Conservation (phyloP, 2,113 vertebrate genomes). For the Meles meles region DNA sequence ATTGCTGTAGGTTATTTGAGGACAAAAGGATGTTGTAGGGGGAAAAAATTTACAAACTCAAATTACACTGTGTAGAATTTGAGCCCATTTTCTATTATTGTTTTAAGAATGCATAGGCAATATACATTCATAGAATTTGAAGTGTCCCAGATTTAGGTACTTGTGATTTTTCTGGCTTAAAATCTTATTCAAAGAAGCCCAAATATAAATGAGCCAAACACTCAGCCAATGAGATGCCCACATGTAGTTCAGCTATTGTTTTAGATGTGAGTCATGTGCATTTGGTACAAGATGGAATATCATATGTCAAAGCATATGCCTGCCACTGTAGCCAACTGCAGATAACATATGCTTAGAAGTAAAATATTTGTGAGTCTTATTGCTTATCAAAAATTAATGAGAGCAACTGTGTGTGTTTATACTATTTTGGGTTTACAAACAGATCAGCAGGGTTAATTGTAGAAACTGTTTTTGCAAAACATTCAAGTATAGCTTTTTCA, state of each 20-base stretch:
- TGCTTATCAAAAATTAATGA: constrained; percentile 81
- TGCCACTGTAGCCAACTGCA: constrained; percentile 67
- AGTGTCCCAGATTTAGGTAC: not conserved
- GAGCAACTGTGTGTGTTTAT: constrained; percentile 78
- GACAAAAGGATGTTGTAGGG: not conserved
- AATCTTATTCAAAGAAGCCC: not conserved
- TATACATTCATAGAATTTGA: not conserved
- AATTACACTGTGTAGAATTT: not conserved
- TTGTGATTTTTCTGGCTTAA: not conserved
- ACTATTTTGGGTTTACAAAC: constrained; percentile 76
- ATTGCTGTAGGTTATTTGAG: not conserved
- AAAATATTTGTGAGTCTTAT: constrained; percentile 70
- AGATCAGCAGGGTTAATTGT: constrained; percentile 76
- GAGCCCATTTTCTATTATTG: not conserved
- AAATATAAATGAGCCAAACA: not conserved
- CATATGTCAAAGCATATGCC: constrained; percentile 79
- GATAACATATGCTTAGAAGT: constrained; percentile 65
- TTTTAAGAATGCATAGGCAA: not conserved
- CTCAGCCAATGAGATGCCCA: not conserved
- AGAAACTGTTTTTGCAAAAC: constrained; percentile 69
- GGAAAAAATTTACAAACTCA: not conserved
- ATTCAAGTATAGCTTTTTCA: constrained; percentile 60
- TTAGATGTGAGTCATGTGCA: constrained; percentile 26
- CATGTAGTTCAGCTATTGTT: not conserved
- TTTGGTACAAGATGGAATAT: constrained; percentile 69